Evolutionary conservation across 2,113 vertebrate genomes (phyloP), one percentile per base, ranked within the genome.

Genomic region (Hiodon alosoides): DNA sequence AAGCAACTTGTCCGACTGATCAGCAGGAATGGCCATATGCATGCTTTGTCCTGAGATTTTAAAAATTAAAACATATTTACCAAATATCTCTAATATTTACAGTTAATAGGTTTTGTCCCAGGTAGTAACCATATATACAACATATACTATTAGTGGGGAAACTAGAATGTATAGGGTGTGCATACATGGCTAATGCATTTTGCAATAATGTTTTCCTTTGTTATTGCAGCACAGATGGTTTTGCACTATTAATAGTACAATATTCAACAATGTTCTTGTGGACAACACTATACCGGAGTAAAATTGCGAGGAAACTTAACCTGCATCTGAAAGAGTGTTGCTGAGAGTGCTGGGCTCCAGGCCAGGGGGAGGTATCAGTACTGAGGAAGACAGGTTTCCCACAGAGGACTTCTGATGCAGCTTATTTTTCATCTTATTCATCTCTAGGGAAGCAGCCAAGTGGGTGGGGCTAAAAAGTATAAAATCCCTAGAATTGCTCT

Each of bases 361-460:
- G 10, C 93, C 94, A 13, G 86, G 84, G 2, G 95, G 95, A 6
- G 93, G 91, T 2, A 91, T 95, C 57, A 96, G 90, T 61, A 94
- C 93, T 0, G 89, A 86, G 10, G 83, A 46, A 0, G 86, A 81
- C 2, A 81, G 82, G 65, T 80, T 87, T 80, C 83, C 84, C 1
- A 79, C 53, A 0, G 75, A 78, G 75, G 62, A 47, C 54, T 65
- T 74, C 67, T 75, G 77, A 52, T 81, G 86, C 47, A 75, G 79
- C 77, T 81, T 73, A 76, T 81, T 78, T 75, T 73, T 74, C 31
- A 75, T 78, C 77, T 81, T 73, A 76, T 81, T 59, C 68, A 76
- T 83, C 79, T 91, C 86, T 75, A 79, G 82, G 65, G 88, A 81
- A 74, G 84, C 81, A 64, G 80, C 87, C 53, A 75, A 80, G 47